Base-by-base conservation (phyloP, 2,888 invertebrate species). In the Lampropteryx suffumata region DNA sequence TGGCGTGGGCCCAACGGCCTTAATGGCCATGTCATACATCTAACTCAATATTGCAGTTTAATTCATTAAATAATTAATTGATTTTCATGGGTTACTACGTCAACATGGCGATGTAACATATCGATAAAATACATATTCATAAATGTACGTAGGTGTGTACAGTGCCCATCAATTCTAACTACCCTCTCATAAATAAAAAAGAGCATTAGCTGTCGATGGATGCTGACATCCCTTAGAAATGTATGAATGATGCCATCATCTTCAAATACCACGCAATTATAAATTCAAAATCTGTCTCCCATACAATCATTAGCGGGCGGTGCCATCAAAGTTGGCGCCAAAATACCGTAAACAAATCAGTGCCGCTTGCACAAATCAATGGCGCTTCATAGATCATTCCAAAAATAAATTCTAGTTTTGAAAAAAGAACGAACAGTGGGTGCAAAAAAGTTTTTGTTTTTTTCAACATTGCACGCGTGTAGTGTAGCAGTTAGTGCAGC, bases 381-480 rank as follows among this genome's bases (percentile, higher is more conserved):
- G 85, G 86, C 87, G 86, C 82, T 75, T 72, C 59, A 73, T 41
- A 51, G 52, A 76, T 56, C 55, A 65, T 66, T 71, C 65, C 26
- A 37, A 53, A 51, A 52, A 53, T 64, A 66, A 73, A 67, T 65
- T 63, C 49, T 30, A 64, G 62, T 51, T 72, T 65, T 55, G 57
- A 59, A 66, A 67, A 67, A 62, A 61, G 54, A 65, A 58, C 59
- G 62, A 67, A 58, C 62, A 64, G 67, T 42, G 65, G 64, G 61
- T 55, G 59, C 65, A 73, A 79, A 78, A 73, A 71, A 30, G 29
- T 33, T 43, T 41, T 49, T 40, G 26, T 45, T 36, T 54, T 43
- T 43, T 64, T 65, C 81, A 84, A 79, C 71, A 65, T 67, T 86
- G 76, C 85, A 84, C 85, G 87, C 84, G 83, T 84, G 79, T 76